These are phyloP conservation scores for Agelas oroides DNA, from an alignment of 37 sponge, comb jelly and placozoan genomes.

Conservation along the genomic window DNA sequence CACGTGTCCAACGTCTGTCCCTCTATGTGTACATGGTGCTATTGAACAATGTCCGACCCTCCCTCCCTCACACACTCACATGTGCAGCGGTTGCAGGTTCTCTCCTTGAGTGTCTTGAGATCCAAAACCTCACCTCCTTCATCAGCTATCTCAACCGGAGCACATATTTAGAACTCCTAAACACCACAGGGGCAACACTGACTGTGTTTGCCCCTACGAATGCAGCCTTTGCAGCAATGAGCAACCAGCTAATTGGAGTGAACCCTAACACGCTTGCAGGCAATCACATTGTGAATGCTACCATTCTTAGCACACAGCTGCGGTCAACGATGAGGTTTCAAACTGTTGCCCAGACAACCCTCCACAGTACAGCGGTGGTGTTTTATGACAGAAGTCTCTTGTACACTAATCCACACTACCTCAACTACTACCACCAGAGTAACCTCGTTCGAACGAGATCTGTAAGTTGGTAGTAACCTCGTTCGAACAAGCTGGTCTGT, in stretches of 20 bases:
- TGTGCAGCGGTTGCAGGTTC: conserved; percentile 42
- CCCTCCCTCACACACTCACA: no score
- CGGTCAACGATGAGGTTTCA: background rate
- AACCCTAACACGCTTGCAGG: conserved; percentile 20
- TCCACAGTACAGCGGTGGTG: conserved; percentile 23
- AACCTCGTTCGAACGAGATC: background rate
- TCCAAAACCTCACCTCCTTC: conserved; percentile 46
- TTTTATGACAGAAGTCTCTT: background rate
- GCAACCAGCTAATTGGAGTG: background rate
- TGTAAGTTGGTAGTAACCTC: background rate
- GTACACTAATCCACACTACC: background rate
- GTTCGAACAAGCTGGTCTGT: no score
- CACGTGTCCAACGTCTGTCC: no score
- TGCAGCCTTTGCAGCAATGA: conserved; percentile 34
- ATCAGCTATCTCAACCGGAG: conserved; percentile 3
- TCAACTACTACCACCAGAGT: no score
- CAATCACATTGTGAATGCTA: conserved; percentile 46
- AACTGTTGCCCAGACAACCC: background rate
- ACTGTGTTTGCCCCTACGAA: conserved; percentile 60
- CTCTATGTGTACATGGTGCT: no score
- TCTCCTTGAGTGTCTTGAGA: conserved; percentile 41
- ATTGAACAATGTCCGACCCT: no score
- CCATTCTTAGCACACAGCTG: conserved; percentile 8
- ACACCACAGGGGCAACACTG: conserved; percentile 1
- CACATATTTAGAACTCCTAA: background rate